phyloP scores from a whole-genome alignment of 2,797 vertebrate species.

The Fistularia commersonii region DNA sequence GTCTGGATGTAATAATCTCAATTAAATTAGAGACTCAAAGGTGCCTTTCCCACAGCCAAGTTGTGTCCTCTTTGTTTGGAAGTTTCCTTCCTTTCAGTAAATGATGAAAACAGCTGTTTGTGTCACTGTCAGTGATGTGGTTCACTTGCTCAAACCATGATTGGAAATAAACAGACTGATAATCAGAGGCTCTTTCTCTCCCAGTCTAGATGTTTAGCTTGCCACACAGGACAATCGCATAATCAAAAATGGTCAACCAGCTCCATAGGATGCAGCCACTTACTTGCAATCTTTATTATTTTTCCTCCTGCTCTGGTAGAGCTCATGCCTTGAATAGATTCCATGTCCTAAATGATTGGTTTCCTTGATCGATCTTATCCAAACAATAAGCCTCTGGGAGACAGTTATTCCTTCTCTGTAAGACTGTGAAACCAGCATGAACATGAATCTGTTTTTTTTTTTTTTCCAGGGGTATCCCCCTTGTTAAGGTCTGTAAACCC shows the following conservation, averaged over 20 bases:
- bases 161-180: constrained; percentile 34
- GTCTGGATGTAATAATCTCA: neutral
- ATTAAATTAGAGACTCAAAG: neutral
- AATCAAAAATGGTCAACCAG: constrained; percentile 18
- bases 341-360: neutral
- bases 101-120: constrained; percentile 53
- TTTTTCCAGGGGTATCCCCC: constrained; percentile 7
- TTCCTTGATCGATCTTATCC: constrained; percentile 25
- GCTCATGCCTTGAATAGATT: constrained; percentile 24
- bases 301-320: constrained; percentile 8
- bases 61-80: constrained; percentile 33
- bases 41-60: neutral
- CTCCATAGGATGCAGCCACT: constrained; percentile 18
- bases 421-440: constrained; percentile 3
- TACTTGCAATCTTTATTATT: neutral
- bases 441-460: neutral
- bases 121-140: constrained; percentile 30
- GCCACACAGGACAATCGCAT: constrained; percentile 20
- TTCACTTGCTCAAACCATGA: constrained; percentile 32
- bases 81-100: constrained; percentile 55
- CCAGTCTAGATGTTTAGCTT: constrained; percentile 27
- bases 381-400: constrained; percentile 9
- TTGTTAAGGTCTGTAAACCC: constrained; percentile 5
- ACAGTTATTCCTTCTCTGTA: neutral
- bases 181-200: constrained; percentile 41